Conservation (phyloP, 1,140 invertebrate genomes). For the Papilio machaon region DNA sequence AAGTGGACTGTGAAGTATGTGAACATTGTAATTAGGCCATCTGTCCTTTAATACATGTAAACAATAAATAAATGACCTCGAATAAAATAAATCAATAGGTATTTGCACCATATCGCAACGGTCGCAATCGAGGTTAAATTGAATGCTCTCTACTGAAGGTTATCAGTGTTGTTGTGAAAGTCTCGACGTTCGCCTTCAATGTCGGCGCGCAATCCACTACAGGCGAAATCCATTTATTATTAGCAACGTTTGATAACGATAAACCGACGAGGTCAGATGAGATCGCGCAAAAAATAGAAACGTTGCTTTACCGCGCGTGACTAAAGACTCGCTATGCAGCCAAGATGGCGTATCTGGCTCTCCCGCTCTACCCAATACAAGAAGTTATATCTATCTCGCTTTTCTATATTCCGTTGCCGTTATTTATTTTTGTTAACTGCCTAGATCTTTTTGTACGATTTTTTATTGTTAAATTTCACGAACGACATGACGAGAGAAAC, state of each 20-base stretch:
- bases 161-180: conserved; percentile 64
- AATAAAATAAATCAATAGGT: conserved; percentile 2
- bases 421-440: conserved; percentile 69
- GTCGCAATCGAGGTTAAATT: conserved; percentile 23
- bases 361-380: conserved; percentile 58
- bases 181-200: conserved; percentile 54
- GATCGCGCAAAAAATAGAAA: conserved; percentile 80
- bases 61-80: background rate
- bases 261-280: conserved; percentile 79
- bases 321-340: conserved; percentile 74
- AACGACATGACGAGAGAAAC: conserved; percentile 71
- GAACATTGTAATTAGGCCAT: conserved; percentile 23
- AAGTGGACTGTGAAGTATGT: conserved; percentile 63
- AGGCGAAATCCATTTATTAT: conserved; percentile 77
- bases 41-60: background rate
- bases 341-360: conserved; percentile 68
- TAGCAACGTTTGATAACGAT: conserved; percentile 78
- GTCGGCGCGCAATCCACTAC: conserved; percentile 62
- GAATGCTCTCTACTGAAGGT: conserved; percentile 58
- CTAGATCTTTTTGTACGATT: conserved; percentile 62
- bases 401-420: conserved; percentile 67
- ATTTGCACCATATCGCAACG: background rate
- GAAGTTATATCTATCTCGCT: conserved; percentile 51
- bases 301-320: conserved; percentile 76
- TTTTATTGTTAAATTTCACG: conserved; percentile 72